phyloP scores from a whole-genome alignment of 2,797 vertebrate species.

The Manis javanica region DNA sequence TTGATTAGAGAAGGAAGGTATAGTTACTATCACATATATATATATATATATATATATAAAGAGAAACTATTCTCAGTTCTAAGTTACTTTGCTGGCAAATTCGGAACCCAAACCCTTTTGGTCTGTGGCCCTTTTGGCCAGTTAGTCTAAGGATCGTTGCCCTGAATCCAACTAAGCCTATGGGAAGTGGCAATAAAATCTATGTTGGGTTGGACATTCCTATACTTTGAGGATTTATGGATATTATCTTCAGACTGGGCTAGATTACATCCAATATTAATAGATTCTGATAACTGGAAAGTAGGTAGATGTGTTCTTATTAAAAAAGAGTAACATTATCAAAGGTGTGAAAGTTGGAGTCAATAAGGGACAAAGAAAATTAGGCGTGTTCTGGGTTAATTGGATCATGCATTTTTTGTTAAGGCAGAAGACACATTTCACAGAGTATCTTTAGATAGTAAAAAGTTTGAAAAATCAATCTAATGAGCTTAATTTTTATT shows the following conservation, averaged over 20 bases:
- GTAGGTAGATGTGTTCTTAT: neutral
- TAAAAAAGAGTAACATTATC: neutral
- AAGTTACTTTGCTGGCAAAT: neutral
- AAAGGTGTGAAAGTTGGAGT: neutral
- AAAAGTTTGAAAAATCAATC: neutral
- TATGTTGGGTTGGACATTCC: too few relatives aligned
- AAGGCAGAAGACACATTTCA: neutral
- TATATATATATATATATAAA: neutral
- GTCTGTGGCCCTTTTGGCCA: neutral
- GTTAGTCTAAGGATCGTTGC: neutral
- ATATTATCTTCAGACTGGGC: neutral
- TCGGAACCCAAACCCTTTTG: neutral
- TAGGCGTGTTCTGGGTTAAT: neutral
- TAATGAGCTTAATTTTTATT: slow-evolving; percentile 24
- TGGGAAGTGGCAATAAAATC: neutral
- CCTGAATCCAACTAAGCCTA: neutral
- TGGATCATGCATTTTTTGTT: neutral
- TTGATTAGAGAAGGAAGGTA: neutral
- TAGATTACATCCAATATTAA: neutral
- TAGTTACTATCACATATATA: neutral
- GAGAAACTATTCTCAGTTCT: neutral
- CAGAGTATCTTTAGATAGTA: neutral
- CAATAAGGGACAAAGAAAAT: neutral
- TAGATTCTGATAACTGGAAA: neutral
- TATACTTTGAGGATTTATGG: neutral